Base-by-base conservation (phyloP, 2,888 invertebrate species). In the Alentia gelatinosa region DNA sequence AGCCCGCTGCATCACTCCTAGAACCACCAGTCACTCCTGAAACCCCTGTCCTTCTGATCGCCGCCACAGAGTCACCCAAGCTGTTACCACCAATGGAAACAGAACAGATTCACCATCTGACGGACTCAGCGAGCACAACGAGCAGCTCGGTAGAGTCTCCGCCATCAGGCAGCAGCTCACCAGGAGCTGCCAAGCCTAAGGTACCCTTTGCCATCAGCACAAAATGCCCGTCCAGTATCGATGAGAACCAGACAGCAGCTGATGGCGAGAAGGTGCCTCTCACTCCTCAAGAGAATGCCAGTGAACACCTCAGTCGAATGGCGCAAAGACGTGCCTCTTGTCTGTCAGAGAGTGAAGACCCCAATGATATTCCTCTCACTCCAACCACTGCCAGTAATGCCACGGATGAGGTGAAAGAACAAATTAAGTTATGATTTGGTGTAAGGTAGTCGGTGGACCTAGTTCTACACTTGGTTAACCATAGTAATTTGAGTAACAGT, bases 1-100 rank as follows among this genome's bases (percentile, higher is more conserved):
- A 93, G 4, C 94, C 95, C 30, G 86, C 94, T 0, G 90, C 94
- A 56, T 95, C 95, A 4, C 93, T 95, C 5, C 92, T 95, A 9
- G 90, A 63, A 15, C 75, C 92, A 40, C 92, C 91, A 79, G 39
- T n/a, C 1, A 89, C 88, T n/a, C 68, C 40, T 23, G 47, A 50
- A 37, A 37, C 35, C 89, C 9, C 26, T 30, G n/a, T 79, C 19
- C 15, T 30, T 1, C 75, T 47, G 0, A 23, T 42, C 35, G 74
- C 40, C 15, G 79, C 42, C 83, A 26, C 35, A 47, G 74, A 30
- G 19, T 47, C 75, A 9, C 94, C 94, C 40, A 94, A 94, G 91
- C 92, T 95, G 19, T 50, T 94, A 30, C 94, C 94, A 12, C 95
- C 94, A n/a, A 93, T 91, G 9, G 94, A 93, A 83, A 89, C 91